Percentiles rank a stretch among this genome's conserved stretches.
These are phyloP conservation scores for Sicus ferrugineus DNA, from an alignment of 2,888 invertebrate species.

Conservation along the genomic window DNA sequence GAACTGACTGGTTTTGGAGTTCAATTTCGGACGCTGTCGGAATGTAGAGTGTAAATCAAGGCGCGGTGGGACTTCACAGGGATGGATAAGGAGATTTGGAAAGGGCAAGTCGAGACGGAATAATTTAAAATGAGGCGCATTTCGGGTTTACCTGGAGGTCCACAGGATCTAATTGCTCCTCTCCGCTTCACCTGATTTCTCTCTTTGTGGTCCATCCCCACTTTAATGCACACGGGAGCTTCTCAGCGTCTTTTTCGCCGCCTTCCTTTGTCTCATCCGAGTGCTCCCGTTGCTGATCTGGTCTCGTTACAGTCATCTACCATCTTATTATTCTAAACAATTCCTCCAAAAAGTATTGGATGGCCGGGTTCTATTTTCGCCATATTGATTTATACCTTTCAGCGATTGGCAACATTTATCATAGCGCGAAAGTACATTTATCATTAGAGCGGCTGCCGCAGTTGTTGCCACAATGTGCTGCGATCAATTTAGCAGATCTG, in stretches of 20 bases:
- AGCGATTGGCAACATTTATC: constrained; percentile 65
- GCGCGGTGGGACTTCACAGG: too few relatives aligned
- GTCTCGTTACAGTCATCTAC: constrained; percentile 27
- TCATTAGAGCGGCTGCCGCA: constrained; percentile 52
- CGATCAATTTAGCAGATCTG: constrained; percentile 26
- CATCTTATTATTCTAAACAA: constrained; percentile 23
- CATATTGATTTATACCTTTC: constrained; percentile 60
- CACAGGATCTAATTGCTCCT: too few relatives aligned
- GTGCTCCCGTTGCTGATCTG: constrained; percentile 16
- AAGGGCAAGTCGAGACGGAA: too few relatives aligned
- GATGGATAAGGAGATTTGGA: too few relatives aligned
- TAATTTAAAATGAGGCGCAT: too few relatives aligned
- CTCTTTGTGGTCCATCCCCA: neutral
- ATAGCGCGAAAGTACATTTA: constrained; percentile 65
- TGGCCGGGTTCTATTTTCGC: neutral
- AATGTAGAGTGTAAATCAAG: too few relatives aligned
- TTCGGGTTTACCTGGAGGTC: too few relatives aligned
- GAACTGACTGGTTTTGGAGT: too few relatives aligned
- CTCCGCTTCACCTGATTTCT: neutral
- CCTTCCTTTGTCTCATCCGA: neutral
- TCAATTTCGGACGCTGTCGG: too few relatives aligned
- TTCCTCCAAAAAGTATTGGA: constrained; percentile 19
- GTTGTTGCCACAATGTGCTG: constrained; percentile 24
- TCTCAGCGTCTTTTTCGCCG: neutral
- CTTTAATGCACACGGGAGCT: neutral